phyloP scores from a whole-genome alignment of 2,113 vertebrate genomes.

The rabbit (Oryctolagus cuniculus) region DNA sequence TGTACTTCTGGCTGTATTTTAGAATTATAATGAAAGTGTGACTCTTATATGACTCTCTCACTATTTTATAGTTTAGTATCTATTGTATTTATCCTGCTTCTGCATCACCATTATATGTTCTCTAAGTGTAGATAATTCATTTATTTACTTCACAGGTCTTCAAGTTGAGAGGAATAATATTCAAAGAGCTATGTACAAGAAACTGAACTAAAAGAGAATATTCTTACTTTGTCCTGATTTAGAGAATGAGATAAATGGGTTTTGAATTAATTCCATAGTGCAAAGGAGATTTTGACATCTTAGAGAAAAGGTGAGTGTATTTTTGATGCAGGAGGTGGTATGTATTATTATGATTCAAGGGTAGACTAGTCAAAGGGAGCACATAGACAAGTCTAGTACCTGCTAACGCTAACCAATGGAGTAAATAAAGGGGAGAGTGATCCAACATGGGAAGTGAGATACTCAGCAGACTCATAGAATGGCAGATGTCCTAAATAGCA shows the following conservation, averaged over 20 bases:
- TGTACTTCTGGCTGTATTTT: neutral
- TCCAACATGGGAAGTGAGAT: no score
- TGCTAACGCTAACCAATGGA: no score
- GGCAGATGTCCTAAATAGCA: no score
- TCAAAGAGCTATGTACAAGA: neutral
- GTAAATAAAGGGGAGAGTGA: no score
- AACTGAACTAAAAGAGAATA: neutral
- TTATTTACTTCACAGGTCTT: neutral
- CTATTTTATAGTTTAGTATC: neutral
- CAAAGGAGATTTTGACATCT: neutral
- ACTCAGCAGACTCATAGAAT: no score
- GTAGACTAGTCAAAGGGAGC: rapidly evolving
- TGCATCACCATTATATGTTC: neutral
- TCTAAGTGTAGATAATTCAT: neutral
- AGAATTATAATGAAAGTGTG: neutral
- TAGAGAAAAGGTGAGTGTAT: neutral
- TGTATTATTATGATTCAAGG: neutral
- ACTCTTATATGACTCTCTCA: neutral
- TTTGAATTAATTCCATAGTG: neutral
- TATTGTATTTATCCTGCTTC: neutral
- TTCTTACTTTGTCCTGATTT: neutral
- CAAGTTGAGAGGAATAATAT: neutral
- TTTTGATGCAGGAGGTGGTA: neutral
- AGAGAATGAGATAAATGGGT: neutral
- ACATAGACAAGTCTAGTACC: no score